Base-by-base conservation (phyloP, 2,113 vertebrate species). In the Daboia siamensis region DNA sequence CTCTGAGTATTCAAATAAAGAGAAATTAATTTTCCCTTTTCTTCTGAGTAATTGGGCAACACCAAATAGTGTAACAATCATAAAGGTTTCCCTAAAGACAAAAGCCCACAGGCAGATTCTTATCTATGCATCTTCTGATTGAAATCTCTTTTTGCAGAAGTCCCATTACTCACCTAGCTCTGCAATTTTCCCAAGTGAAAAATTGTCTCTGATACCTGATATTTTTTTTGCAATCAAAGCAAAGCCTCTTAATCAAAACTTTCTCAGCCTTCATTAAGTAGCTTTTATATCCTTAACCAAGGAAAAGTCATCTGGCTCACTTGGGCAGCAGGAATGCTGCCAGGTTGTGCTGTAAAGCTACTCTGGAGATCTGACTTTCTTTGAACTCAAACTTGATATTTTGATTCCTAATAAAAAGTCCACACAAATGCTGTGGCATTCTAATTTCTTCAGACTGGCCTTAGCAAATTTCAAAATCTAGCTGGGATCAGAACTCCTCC, bases 161-260 rank as follows among this genome's bases (percentile, higher is more conserved):
- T 90, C 12, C 64, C n/a, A 80, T 54, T 55, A 52, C n/a, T 54
- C 61, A 54, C 48, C 23, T 33, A 88, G 59, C 8, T 8, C 48
- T 52, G 17, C 26, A 51, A 13, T 54, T 69, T n/a, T 29, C 17
- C 46, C 29, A 29, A 64, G 24, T 90, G 24, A 89, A 90, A 69
- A 90, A 64, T 26, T 6, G 4, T 80, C 15, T 80, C 17, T 44
- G 74, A 39, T 80, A 21, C 17, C 74, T 80, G 17, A 44, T 44
- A 39, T 69, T 64, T 93, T 91, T 0, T 69, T 15, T n/a, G 24
- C 0, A n/a, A 21, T 87, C 26, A 1, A 1, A 87, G 90, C 84
- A 64, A 80, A 33, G 6, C 8, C 89, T 69, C 64, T 69, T 69
- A 69, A 69, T 69, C 13, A 33, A 69, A 69, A 69, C 29, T 33